Base-by-base conservation (phyloP, 1,140 invertebrate genomes). In the Teleopsis dalmanni region DNA sequence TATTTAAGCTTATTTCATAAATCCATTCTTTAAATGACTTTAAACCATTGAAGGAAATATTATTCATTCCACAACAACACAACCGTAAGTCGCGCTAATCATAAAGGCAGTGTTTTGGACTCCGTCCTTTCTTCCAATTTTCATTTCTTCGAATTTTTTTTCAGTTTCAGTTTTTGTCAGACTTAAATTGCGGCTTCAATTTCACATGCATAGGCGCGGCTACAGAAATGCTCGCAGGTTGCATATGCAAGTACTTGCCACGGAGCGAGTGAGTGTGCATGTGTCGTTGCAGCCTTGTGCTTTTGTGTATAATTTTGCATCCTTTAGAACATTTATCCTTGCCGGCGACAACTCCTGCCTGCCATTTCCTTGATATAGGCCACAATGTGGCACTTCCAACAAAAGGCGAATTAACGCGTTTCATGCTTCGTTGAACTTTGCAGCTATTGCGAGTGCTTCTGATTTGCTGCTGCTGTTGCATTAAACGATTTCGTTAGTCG, bases 341-440 rank as follows among this genome's bases (percentile, higher is more conserved):
- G 41, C 41, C 26, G 41, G 41, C 41, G 41, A 29, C 41, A 43
- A n/a, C n/a, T n/a, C 41, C 27, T 27, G 41, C 31, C 41, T 43
- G 41, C 41, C 27, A 21, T 43, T 43, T 43, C 13, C 19, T 29
- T 29, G 27, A 43, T 19, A 18, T 29, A 23, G 21, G 25, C n/a
- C 23, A 43, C 27, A 29, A 13, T 43, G 41, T 21, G 41, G 27
- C 13, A 21, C 31, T 29, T 48, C 18, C 48, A 43, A 26, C 47
- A 48, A 48, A 41, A 42, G 47, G 42, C 27, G 47, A 41, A 48
- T 48, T 48, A 48, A 42, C 37, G 37, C 21, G 37, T 27, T 41
- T 48, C 38, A 48, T 48, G 38, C 47, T 42, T 42, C 37, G 47
- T 41, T 48, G 47, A 27, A 42, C 27, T 42, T 34, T 41, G 36